Percentiles rank a stretch among this genome's conserved stretches.
Conservation (phyloP, 2,797 vertebrate species). For the Eupleurogrammus muticus region DNA sequence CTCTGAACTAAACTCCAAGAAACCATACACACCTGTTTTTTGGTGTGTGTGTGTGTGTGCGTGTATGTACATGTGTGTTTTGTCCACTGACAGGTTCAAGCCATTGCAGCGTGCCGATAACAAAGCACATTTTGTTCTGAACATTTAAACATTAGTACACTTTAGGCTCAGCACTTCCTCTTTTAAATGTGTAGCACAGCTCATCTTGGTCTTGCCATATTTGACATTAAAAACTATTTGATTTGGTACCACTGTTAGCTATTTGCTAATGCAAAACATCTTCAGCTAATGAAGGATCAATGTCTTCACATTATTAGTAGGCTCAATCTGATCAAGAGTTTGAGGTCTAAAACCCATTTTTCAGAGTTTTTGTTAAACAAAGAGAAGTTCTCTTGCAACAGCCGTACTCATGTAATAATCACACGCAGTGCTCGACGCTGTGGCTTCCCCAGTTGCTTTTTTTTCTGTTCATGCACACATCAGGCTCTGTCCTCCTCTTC, state of each 20-base stretch:
- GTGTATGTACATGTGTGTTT: too few relatives aligned
- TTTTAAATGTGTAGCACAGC: conserved; percentile 32
- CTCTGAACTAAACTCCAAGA: neutral
- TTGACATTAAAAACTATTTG: conserved; percentile 18
- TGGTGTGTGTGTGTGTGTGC: neutral
- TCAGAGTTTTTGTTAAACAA: conserved; percentile 21
- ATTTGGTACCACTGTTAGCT: neutral
- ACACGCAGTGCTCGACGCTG: conserved; percentile 32
- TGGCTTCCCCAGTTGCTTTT: conserved; percentile 21
- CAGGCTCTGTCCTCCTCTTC: conserved; percentile 31
- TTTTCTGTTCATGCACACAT: conserved; percentile 43
- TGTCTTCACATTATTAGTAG: conserved; percentile 5
- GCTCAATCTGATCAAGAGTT: conserved; percentile 50
- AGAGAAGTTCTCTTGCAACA: conserved; percentile 12
- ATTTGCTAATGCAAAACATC: neutral
- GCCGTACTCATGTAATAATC: conserved; percentile 33
- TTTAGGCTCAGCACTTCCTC: conserved; percentile 40
- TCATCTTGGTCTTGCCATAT: neutral
- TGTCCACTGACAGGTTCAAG: too few relatives aligned
- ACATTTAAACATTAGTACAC: conserved; percentile 21
- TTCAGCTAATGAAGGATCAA: conserved; percentile 7
- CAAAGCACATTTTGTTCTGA: neutral
- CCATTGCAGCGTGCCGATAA: neutral
- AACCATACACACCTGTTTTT: neutral
- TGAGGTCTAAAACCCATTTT: conserved; percentile 46